phyloP scores from a whole-genome alignment of 2,888 invertebrate genomes.

The Athalia cordata region DNA sequence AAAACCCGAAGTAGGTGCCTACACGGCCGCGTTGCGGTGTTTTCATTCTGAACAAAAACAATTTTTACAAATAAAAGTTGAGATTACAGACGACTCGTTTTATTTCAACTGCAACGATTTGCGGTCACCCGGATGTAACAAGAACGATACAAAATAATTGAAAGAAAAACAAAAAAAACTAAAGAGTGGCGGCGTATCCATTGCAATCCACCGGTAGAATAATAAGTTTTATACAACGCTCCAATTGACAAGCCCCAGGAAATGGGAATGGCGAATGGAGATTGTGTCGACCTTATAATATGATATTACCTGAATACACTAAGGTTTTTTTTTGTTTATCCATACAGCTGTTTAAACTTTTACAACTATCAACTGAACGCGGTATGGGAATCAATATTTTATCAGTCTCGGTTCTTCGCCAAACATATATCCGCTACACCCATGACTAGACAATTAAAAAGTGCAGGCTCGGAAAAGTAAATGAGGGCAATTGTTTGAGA shows the following conservation, averaged over 20 bases:
- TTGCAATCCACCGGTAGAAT: background rate
- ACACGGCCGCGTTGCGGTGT: too few species aligned
- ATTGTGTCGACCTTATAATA: background rate
- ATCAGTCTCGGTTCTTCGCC: background rate
- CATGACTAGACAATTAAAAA: too few species aligned
- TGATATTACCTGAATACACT: background rate
- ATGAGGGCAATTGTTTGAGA: too few species aligned
- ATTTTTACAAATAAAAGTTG: too few species aligned
- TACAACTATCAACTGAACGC: background rate
- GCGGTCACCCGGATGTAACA: background rate
- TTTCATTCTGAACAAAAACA: too few species aligned
- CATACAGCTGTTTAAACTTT: background rate
- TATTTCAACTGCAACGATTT: background rate
- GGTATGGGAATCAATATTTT: background rate
- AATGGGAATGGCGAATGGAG: slow-evolving; percentile 4
- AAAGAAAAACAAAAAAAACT: slow-evolving; percentile 22
- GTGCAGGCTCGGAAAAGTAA: too few species aligned
- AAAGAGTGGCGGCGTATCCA: background rate
- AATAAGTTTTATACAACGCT: slow-evolving; percentile 35
- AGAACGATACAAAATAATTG: slow-evolving; percentile 7
- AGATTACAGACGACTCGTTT: too few species aligned
- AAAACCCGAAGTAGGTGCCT: too few species aligned
- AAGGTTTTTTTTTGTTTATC: background rate
- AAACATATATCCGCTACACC: background rate
- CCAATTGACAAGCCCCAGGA: slow-evolving; percentile 34